Evolutionary conservation across 2,888 invertebrate species (phyloP), one percentile per base, ranked within the genome.

Genomic region (Augiades crinisus): DNA sequence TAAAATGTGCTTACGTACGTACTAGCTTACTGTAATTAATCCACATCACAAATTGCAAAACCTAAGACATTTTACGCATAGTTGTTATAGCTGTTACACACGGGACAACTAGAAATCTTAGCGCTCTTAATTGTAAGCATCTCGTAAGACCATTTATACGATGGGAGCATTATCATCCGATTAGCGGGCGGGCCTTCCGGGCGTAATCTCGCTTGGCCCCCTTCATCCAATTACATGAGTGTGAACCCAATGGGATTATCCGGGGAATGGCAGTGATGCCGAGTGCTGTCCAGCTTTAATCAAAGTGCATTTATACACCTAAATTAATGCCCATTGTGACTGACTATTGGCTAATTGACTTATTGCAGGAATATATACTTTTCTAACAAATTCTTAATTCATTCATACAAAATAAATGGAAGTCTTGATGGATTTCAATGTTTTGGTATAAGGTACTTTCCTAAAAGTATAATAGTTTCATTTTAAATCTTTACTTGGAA

Each of bases 171-270:
- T 83, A 85, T 85, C 81, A 84, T 81, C 80, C 78, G 81, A 82
- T 86, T 84, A 84, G 77, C 75, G 72, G 76, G 64, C 71, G 69
- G 70, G 71, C 68, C 60, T 62, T 74, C 77, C 76, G 72, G 71
- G 75, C 73, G 72, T 76, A 81, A 84, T 84, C 82, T 81, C 81
- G 62, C 69, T 65, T 71, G 69, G 71, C 72, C 75, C 76, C 77
- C 79, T 80, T 84, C 79, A 85, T 87, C 84, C 85, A 84, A 87
- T 86, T 85, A 87, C 77, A 74, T 60, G 77, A 82, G 84, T 82
- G 86, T 84, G 84, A 84, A 81, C 81, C 75, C 76, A 71, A 72
- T 74, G 72, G 78, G 79, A 81, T 83, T 82, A 82, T 68, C 70
- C 34, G 49, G 41, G 47, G 24, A 49, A 49, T 49, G 41, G 31